Percentiles rank a stretch among this genome's conserved stretches.
Evolutionary conservation across 2,888 invertebrate genomes (phyloP).

Genomic region (Hypsopygia costalis): DNA sequence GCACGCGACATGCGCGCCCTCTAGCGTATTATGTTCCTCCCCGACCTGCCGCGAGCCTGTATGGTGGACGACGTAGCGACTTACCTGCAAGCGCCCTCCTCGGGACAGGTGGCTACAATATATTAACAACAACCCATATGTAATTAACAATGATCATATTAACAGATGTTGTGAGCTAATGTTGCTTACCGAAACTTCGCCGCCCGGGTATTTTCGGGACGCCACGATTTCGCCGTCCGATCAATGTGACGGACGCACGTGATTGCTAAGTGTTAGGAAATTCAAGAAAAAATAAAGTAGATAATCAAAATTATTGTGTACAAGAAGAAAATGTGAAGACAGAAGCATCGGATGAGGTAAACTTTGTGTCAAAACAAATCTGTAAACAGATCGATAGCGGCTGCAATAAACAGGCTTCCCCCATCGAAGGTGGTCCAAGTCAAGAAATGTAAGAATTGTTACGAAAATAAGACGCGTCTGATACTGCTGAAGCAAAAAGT

Average conservation of each 20-base stretch:
- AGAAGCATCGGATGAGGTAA: conserved; percentile 21
- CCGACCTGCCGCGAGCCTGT: conserved; percentile 95
- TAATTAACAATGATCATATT: conserved; percentile 81
- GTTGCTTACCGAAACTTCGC: conserved; percentile 71
- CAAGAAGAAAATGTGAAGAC: conserved; percentile 11
- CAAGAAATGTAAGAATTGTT: conserved; percentile 1
- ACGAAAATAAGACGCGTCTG: background rate
- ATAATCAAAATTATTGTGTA: conserved; percentile 11
- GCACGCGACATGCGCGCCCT: conserved; percentile 72
- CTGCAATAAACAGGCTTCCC: background rate
- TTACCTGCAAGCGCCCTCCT: conserved; percentile 96
- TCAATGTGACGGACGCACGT: conserved; percentile 52
- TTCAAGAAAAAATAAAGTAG: conserved; percentile 11
- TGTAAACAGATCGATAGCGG: conserved; percentile 73
- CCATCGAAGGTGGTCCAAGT: background rate
- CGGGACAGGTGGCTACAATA: conserved; percentile 91
- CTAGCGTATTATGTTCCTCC: conserved; percentile 90
- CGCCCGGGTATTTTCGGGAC: conserved; percentile 78
- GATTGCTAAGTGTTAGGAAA: conserved; percentile 39
- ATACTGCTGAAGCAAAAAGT: background rate
- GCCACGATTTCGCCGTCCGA: conserved; percentile 52
- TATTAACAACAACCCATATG: conserved; percentile 79
- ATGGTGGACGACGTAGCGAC: conserved; percentile 98
- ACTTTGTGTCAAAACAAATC: conserved; percentile 43
- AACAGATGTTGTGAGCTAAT: conserved; percentile 80